Evolutionary conservation across 2,113 vertebrate genomes (phyloP).

Genomic region (Prunella fulvescens): DNA sequence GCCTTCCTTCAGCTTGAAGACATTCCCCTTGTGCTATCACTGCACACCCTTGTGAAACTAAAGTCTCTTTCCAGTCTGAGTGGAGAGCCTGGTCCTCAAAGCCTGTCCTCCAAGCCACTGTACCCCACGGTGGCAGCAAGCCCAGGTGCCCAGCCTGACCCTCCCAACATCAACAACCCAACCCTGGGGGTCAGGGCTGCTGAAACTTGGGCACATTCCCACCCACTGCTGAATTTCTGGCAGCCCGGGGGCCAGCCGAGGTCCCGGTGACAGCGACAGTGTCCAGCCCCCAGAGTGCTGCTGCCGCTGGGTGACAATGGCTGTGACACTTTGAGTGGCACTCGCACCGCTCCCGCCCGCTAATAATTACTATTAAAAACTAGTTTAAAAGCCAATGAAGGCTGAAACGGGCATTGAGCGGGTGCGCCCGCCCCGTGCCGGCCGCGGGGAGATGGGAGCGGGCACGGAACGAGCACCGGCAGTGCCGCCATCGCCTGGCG

Average conservation of each 20-base stretch:
- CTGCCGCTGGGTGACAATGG: conserved; percentile 73
- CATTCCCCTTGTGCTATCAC: neutral
- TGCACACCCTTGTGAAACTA: rapidly evolving
- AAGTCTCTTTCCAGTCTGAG: neutral
- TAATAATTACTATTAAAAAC: conserved; percentile 94
- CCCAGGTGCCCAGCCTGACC: neutral
- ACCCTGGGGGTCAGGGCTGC: neutral
- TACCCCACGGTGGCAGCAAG: rapidly evolving
- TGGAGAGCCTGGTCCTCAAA: neutral
- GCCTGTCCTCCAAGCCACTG: neutral
- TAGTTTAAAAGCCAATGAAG: conserved; percentile 87
- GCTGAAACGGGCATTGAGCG: conserved; percentile 87
- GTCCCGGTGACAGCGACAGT: rapidly evolving
- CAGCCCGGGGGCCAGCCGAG: neutral
- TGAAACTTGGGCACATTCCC: rapidly evolving
- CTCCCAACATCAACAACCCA: rapidly evolving
- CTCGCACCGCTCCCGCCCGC: conserved; percentile 75
- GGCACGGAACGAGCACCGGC: conserved; percentile 49
- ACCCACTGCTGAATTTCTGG: neutral
- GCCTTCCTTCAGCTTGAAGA: neutral
- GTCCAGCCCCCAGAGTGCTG: neutral
- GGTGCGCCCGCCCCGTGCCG: conserved; percentile 72
- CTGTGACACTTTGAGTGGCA: conserved; percentile 81
- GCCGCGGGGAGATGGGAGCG: conserved; percentile 27
- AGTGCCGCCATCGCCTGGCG: neutral